Evolutionary conservation across 2,113 vertebrate species (phyloP).

Genomic region (Megaceryle maxima): DNA sequence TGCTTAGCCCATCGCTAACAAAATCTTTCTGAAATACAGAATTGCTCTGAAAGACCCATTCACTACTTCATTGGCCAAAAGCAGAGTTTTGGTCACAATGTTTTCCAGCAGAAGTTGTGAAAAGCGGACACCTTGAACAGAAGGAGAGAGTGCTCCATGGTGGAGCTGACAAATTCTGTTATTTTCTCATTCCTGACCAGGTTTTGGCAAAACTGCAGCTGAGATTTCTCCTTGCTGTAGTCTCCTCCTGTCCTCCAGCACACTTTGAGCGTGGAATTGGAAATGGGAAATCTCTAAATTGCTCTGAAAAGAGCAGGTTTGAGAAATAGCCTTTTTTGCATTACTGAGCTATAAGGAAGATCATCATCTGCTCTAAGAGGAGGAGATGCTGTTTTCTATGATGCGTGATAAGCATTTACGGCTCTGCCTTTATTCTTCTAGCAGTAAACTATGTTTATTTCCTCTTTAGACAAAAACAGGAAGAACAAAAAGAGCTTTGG

Average conservation of each 20-base stretch:
- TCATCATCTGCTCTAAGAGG: background rate
- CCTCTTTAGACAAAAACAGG: background rate
- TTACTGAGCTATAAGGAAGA: background rate
- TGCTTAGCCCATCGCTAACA: constrained; percentile 43
- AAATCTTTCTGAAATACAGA: constrained; percentile 1
- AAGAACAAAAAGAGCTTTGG: background rate
- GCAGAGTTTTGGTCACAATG: background rate
- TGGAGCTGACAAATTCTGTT: background rate
- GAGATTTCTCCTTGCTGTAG: background rate
- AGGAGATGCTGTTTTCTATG: background rate
- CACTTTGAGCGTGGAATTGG: background rate
- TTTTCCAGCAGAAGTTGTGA: background rate
- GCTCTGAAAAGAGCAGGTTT: background rate
- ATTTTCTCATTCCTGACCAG: background rate
- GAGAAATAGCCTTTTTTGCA: background rate
- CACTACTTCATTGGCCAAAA: constrained; percentile 8
- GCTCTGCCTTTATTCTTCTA: background rate
- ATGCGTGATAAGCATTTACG: background rate
- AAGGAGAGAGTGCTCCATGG: accelerated
- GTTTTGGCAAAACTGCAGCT: background rate
- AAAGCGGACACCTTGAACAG: background rate
- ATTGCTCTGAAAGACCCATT: constrained; percentile 16
- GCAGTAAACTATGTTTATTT: background rate
- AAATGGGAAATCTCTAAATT: background rate
- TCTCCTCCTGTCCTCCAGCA: background rate